phyloP scores from a whole-genome alignment of 1,140 invertebrate species.

The Aricia agestis region DNA sequence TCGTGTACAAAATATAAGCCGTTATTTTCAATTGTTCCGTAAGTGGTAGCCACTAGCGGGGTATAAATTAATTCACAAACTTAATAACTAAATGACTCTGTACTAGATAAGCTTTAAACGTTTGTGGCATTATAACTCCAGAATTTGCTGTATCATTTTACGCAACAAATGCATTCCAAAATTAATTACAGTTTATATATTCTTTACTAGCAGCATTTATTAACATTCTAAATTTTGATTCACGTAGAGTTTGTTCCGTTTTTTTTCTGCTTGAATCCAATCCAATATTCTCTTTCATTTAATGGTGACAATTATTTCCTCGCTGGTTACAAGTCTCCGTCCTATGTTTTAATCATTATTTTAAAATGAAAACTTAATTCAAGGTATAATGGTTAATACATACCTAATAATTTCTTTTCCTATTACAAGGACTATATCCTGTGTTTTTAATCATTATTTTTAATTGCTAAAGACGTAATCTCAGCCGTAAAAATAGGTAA shows the following conservation, averaged over 20 bases:
- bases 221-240: too few relatives aligned
- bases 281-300: too few relatives aligned
- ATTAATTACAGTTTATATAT: conserved; percentile 6
- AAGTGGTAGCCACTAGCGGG: not conserved
- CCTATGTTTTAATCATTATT: too few relatives aligned
- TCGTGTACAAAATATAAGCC: not conserved
- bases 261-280: too few relatives aligned
- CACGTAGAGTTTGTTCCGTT: too few relatives aligned
- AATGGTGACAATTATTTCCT: too few relatives aligned
- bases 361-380: too few relatives aligned
- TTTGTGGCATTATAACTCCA: conserved; percentile 24
- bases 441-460: conserved; percentile 1
- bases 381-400: not conserved
- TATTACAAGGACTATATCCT: not conserved
- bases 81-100: conserved; percentile 39
- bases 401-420: not conserved
- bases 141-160: conserved; percentile 29
- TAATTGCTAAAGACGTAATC: not conserved
- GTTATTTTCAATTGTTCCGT: not conserved
- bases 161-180: not conserved
- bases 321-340: too few relatives aligned
- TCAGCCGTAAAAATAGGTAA: not conserved
- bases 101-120: conserved; percentile 28
- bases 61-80: conserved; percentile 24
- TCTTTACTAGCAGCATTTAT: too few relatives aligned